Evolutionary conservation across 2,888 invertebrate species (phyloP), one percentile per base, ranked within the genome.

Genomic region (Micoletzkya japonica): DNA sequence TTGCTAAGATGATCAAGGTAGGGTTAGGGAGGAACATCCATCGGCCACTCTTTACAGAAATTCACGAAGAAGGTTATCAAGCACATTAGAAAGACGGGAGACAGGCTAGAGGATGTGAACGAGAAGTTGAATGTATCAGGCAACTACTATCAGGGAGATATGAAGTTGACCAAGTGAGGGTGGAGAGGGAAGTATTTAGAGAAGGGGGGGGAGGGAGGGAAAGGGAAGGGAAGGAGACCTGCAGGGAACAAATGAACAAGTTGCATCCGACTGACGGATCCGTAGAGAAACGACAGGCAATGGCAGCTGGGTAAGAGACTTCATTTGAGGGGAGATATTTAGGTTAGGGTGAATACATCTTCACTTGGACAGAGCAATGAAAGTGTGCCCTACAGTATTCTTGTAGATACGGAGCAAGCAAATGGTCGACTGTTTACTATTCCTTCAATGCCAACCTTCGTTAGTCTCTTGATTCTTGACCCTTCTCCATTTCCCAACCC

Each of bases 111-210:
- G n/a, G 68, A 68, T 26, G 68, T 68, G 34, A 68, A 68, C 28
- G 68, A 57, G 58, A 68, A 68, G 39, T 32, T 58, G 32, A 57
- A 68, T 26, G 58, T 68, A n/a, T 17, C 57, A 32, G 68, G 57
- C 28, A 57, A 68, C 52, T 68, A 49, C 68, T 80, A 80, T 69
- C 78, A 80, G 57, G 78, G 76, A 54, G 80, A 80, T 54, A 78
- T 80, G 68, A 73, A 76, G 0, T 58, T 80, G 30, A 76, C 77
- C 32, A 28, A 63, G 63, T 63, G 34, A 30, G 63, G 44, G 44
- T 34, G 30, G 6, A 28, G n/a, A 39, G n/a, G 44, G 30, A 26
- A 30, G n/a, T n/a, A n/a, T n/a, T n/a, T n/a, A n/a, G n/a, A n/a
- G n/a, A n/a, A 30, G 63, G 44, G 44, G 36, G 30, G 6, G 26